Base-by-base conservation (phyloP, 1,140 invertebrate genomes). In the Chironomus tepperi region DNA sequence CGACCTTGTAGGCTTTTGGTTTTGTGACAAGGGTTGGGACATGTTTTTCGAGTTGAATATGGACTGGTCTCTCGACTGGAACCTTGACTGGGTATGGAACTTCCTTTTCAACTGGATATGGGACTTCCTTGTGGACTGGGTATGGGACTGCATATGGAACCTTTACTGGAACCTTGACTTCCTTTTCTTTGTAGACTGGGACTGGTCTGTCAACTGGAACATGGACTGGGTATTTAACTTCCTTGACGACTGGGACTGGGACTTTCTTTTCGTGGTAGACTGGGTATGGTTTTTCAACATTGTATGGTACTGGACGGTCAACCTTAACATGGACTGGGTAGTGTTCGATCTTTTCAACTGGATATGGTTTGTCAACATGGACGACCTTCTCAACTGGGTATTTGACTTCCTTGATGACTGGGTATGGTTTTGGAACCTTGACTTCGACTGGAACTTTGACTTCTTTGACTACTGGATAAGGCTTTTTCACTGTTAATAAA, bases 21-120 rank as follows among this genome's bases (percentile, higher is more conserved):
- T 87, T 88, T 77, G 86, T 85, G 21, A 87, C 83, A 74, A 84
- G 84, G 74, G 85, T 82, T 76, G 88, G 85, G 24, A 87, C 84
- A 43, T 85, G 85, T 77, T 87, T 88, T 78, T 86, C 84, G 76
- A 88, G 84, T 77, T 85, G 85, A 57, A 88, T 84, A 15, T 87
- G 85, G 75, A 87, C 84, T 47, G 87, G 87, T 79, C 85, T 85
- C 79, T 88, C 86, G 72, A 88, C 84, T 76, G 84, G 84, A 6
- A 88, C 84, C 77, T 88, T 85, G 0, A 89, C 86, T 43, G 86
- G 86, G 78, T 85, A 85, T 2, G 88, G 87, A 67, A 89, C 85
- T 8, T 83, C 84, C 34, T 87, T 86, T 79, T 88, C 87, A 1
- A 88, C 86, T 43, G 87, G 85, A 75, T 85, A 84, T 1, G 85